phyloP scores from a whole-genome alignment of 2,888 invertebrate genomes.

The Rhyacophila evoluta region DNA sequence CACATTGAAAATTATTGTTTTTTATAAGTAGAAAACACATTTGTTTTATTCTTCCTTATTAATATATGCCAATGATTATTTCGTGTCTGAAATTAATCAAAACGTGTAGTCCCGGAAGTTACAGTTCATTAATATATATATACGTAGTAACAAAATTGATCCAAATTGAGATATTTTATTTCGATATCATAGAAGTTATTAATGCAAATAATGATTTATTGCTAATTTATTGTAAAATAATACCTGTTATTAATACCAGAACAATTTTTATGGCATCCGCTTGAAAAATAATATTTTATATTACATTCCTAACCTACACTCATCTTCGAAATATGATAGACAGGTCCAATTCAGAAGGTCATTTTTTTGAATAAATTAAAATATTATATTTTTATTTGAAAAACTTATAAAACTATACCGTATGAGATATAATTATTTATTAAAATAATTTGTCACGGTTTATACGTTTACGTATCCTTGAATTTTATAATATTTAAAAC shows the following conservation, averaged over 20 bases:
- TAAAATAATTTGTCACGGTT: background rate
- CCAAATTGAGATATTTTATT: background rate
- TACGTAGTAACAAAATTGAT: too few species aligned
- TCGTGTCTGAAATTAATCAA: too few species aligned
- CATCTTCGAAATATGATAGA: background rate
- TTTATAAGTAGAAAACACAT: too few species aligned
- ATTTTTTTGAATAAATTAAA: background rate
- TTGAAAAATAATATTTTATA: background rate
- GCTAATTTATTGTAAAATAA: background rate
- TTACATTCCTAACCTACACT: background rate
- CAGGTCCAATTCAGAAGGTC: background rate
- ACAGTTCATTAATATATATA: too few species aligned
- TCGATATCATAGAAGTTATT: background rate
- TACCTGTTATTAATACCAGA: background rate
- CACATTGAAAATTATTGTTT: too few species aligned
- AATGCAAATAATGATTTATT: background rate
- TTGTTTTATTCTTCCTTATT: too few species aligned
- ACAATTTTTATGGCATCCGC: background rate
- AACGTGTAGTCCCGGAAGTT: too few species aligned
- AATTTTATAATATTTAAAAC: too few species aligned
- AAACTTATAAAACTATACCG: background rate
- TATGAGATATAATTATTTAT: background rate
- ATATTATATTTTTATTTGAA: background rate
- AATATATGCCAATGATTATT: too few species aligned
- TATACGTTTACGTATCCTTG: background rate